phyloP scores from a whole-genome alignment of 1,140 invertebrate genomes.

The Euborellia annulipes region DNA sequence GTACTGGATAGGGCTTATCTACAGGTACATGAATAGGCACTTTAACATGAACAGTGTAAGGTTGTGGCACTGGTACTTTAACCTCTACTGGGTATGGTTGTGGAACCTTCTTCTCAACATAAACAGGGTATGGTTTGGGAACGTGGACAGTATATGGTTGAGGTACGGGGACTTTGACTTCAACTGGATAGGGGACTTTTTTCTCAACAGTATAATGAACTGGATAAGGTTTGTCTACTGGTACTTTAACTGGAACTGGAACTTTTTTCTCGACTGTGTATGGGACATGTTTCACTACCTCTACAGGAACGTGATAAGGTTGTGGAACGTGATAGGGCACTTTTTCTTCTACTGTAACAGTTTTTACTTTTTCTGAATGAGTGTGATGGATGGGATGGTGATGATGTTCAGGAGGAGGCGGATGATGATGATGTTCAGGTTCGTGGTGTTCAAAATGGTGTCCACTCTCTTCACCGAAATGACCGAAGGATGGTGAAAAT shows the following conservation, averaged over 20 bases:
- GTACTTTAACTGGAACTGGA: constrained; percentile 46
- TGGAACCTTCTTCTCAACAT: constrained; percentile 14
- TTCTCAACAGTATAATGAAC: constrained; percentile 38
- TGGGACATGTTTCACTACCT: constrained; percentile 2
- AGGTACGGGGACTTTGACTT: constrained; percentile 56
- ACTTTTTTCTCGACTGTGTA: constrained; percentile 6
- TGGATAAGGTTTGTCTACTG: constrained; percentile 45
- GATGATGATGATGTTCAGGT: too few species aligned
- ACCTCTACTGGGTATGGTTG: constrained; percentile 7
- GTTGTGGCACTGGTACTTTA: constrained; percentile 3
- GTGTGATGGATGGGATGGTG: too few species aligned
- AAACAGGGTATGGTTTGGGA: constrained; percentile 7
- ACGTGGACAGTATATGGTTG: constrained; percentile 41
- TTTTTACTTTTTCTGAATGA: too few species aligned
- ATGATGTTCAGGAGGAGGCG: too few species aligned
- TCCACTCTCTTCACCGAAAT: too few species aligned
- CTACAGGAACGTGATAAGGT: neutral
- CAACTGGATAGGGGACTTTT: constrained; percentile 31
- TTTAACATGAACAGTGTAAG: too few species aligned
- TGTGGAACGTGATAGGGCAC: neutral
- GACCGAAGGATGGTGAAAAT: too few species aligned
- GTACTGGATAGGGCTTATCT: neutral
- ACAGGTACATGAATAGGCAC: constrained; percentile 14
- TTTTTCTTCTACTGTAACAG: too few species aligned
- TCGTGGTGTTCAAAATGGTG: too few species aligned